These are phyloP conservation scores for Carabus problematicus DNA, from an alignment of 2,888 invertebrate species.

Conservation along the genomic window DNA sequence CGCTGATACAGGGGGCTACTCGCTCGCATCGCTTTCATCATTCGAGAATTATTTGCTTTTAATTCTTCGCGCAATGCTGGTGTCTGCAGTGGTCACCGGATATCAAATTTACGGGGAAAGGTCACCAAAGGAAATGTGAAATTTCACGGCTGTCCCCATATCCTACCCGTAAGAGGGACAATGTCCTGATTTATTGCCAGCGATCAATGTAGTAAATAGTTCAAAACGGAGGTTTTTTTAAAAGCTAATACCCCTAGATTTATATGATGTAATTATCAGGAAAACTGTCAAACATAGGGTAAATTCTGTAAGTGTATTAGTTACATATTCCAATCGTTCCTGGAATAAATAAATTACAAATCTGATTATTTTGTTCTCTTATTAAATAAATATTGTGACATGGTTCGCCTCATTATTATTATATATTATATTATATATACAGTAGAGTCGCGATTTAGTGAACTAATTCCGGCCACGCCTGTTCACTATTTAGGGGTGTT, in stretches of 20 bases:
- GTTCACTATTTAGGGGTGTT: too few species aligned
- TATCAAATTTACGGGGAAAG: conserved; percentile 9
- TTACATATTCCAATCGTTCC: too few species aligned
- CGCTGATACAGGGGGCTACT: conserved; percentile 15
- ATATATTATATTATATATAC: too few species aligned
- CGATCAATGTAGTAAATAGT: neutral
- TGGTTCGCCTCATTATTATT: too few species aligned
- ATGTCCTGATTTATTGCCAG: conserved; percentile 14
- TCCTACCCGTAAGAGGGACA: neutral
- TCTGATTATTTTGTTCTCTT: too few species aligned
- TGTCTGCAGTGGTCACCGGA: neutral
- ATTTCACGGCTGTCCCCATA: conserved; percentile 26
- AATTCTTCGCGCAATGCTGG: conserved; percentile 3
- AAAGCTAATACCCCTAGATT: neutral
- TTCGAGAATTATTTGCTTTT: conserved; percentile 16
- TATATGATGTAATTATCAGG: too few species aligned
- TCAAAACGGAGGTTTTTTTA: neutral
- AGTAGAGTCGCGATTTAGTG: too few species aligned
- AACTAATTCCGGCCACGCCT: too few species aligned
- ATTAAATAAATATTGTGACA: too few species aligned
- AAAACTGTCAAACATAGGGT: too few species aligned
- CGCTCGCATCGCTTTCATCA: neutral
- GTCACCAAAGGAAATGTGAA: conserved; percentile 30
- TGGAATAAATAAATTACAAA: too few species aligned
- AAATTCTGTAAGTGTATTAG: too few species aligned